Conservation (phyloP, 2,797 vertebrate genomes). For the Mormyrops boulengeri region DNA sequence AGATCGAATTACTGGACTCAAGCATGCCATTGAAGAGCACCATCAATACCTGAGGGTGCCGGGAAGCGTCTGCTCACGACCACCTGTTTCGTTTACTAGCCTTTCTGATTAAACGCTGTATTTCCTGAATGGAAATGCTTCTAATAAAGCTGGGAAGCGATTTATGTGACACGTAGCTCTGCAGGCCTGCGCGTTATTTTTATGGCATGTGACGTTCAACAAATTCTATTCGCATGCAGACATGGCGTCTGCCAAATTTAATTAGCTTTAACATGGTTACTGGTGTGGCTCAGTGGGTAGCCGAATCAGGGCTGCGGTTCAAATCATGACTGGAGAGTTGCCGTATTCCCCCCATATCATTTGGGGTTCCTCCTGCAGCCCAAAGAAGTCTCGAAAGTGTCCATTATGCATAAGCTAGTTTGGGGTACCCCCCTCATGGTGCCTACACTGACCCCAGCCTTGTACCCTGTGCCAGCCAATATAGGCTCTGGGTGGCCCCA, state of each 20-base stretch:
- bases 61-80: neutral
- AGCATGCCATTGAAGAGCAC: constrained; percentile 13
- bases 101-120: constrained; percentile 11
- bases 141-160: constrained; percentile 1
- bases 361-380: neutral
- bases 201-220: neutral
- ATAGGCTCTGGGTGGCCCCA: neutral
- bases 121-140: constrained; percentile 21
- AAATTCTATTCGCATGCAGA: neutral
- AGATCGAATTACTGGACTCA: constrained; percentile 28
- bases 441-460: neutral
- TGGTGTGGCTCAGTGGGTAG: neutral
- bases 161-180: neutral
- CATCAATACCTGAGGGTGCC: constrained; percentile 20
- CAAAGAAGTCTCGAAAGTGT: neutral
- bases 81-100: constrained; percentile 19
- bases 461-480: neutral
- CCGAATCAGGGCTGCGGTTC: neutral
- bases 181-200: neutral
- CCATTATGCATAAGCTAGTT: neutral
- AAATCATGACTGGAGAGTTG: neutral
- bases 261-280: neutral
- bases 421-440: neutral
- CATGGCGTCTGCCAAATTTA: neutral
- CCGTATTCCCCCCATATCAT: neutral